phyloP scores from a whole-genome alignment of 2,113 vertebrate genomes.

The Ellobius talpinus region DNA sequence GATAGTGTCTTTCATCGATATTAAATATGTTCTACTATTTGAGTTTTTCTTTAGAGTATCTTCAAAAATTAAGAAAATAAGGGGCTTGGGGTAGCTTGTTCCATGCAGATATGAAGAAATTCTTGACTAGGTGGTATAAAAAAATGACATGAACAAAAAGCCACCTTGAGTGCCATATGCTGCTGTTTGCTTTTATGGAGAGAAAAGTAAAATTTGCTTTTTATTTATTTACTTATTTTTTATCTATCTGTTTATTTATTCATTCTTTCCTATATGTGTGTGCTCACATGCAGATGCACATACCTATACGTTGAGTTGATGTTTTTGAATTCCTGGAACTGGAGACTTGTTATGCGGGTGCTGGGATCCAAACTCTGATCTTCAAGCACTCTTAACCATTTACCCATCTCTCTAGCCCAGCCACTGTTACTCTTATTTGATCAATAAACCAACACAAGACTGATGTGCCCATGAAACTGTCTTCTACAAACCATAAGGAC shows the following conservation, averaged over 20 bases:
- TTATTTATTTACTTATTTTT: neutral
- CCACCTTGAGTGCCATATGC: neutral
- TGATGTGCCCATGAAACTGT: neutral
- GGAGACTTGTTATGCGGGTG: neutral
- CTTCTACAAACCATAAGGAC: neutral
- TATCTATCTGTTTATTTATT: neutral
- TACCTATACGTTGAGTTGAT: neutral
- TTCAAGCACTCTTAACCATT: neutral
- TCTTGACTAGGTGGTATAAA: conserved; percentile 24
- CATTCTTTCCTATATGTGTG: neutral
- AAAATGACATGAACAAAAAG: neutral
- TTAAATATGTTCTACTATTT: conserved; percentile 43
- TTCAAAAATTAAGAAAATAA: conserved; percentile 16
- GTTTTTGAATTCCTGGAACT: neutral
- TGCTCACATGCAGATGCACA: neutral
- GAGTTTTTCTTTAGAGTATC: conserved; percentile 32
- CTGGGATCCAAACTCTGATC: neutral
- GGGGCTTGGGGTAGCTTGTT: conserved; percentile 38
- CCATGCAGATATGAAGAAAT: conserved; percentile 49
- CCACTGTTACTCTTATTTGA: conserved; percentile 8
- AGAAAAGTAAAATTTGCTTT: conserved; percentile 7
- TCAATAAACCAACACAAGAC: neutral
- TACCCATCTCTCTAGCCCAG: neutral
- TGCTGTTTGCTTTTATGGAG: neutral
- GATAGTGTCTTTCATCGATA: neutral